Conservation (phyloP, 2,113 vertebrate species). For the Cardinalis cardinalis region DNA sequence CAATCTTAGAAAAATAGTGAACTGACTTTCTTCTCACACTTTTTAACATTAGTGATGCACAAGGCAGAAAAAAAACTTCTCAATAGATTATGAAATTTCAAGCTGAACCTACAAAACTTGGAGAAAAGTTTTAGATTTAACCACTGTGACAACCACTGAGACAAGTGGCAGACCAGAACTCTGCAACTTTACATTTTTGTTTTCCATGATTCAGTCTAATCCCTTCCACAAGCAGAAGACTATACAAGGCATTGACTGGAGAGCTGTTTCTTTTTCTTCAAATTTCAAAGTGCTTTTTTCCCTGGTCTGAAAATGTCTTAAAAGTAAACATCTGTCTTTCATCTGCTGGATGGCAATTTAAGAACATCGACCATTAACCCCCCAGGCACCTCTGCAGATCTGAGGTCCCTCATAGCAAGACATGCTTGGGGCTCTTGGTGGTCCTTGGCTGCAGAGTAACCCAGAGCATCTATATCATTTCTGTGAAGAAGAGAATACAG, state of each 20-base stretch:
- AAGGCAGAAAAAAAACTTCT: background rate
- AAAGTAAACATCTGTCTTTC: conserved; percentile 56
- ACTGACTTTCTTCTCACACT: background rate
- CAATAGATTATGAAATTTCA: background rate
- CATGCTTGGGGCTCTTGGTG: background rate
- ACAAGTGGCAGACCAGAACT: background rate
- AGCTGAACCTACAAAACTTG: background rate
- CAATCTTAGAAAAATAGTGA: background rate
- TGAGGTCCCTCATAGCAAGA: background rate
- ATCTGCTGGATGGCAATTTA: background rate
- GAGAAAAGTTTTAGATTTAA: background rate
- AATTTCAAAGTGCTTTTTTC: conserved; percentile 17
- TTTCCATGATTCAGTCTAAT: background rate
- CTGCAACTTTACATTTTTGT: background rate
- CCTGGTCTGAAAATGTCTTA: background rate
- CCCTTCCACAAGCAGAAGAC: background rate
- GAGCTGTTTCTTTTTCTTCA: background rate
- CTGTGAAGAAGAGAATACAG: background rate
- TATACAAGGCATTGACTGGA: background rate
- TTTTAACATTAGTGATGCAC: background rate
- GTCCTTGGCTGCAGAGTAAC: background rate
- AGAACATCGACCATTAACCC: conserved; percentile 27
- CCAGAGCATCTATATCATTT: background rate
- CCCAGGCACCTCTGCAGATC: background rate
- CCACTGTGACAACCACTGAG: background rate